Base-by-base conservation (phyloP, 1,140 invertebrate genomes). In the Drosophila elegans region DNA sequence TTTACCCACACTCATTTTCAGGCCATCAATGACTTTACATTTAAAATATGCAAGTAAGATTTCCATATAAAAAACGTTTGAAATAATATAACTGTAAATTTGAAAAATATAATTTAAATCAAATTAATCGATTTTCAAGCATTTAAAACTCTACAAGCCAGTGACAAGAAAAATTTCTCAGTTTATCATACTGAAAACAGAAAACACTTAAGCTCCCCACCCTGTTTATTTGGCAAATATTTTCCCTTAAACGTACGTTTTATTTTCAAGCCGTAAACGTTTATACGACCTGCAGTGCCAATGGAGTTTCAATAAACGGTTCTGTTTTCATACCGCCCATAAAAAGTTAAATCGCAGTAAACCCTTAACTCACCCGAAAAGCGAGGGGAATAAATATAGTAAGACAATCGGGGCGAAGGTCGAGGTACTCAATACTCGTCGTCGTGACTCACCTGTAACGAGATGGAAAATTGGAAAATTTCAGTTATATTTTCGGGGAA, bases 381-480 rank as follows among this genome's bases (percentile, higher is more conserved):
- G 27, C 3, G 32, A 67, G 10, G 13, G 34, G 16, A 21, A 66
- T 39, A 48, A 46, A 64, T 32, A 21, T 21, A 21, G 16, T 21
- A 62, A 66, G 27, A 41, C 34, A 41, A 21, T 13, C 38, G 57
- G 38, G 57, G 57, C 54, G 38, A 60, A 55, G 41, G 41, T 39
- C 34, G 27, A 39, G 13, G 11, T 49, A 36, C 44, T 72, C 44
- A 71, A 32, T 9, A 32, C n/a, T 57, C 44, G 10, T 57, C 44
- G 10, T 57, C 64, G 67, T 64, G 72, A 74, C 73, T 75, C 61
- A 66, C 73, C 73, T 76, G 73, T 42, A 75, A 75, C 27, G 27
- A 75, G 45, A 55, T n/a, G 10, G 42, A 34, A 52, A 25, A 46
- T 16, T 0, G 11, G 11, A 36, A 52, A 45, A 38, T 54, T 55